Conservation (phyloP, 2,888 invertebrate species). For the Parapristionchus giblindavisi region DNA sequence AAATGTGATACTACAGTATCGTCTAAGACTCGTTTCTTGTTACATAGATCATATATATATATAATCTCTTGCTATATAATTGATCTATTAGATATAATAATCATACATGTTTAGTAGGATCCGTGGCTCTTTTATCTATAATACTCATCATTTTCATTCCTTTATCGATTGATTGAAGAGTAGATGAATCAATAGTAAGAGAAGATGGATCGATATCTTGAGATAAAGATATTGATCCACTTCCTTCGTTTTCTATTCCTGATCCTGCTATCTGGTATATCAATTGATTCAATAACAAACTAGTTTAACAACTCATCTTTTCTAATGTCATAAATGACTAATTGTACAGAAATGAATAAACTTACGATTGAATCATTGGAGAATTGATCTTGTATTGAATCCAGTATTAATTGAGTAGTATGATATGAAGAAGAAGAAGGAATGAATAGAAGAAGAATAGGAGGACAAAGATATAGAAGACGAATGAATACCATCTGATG, state of each 20-base stretch:
- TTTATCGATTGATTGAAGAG: background rate
- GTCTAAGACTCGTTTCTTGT: background rate
- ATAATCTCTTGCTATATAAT: no score
- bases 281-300: no score
- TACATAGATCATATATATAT: background rate
- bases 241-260: constrained; percentile 11
- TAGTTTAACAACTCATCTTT: no score
- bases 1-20: background rate
- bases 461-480: constrained; percentile 6
- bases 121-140: constrained; percentile 10
- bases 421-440: background rate
- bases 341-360: background rate
- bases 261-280: constrained; percentile 24
- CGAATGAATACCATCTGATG: constrained; percentile 22
- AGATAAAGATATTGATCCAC: constrained; percentile 3
- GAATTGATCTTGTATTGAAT: background rate
- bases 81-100: background rate
- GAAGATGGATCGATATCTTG: constrained; percentile 2
- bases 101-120: constrained; percentile 7
- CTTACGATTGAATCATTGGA: constrained; percentile 7
- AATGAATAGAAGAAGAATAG: constrained; percentile 1
- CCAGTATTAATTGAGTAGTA: constrained; percentile 6
- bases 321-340: no score
- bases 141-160: no score
- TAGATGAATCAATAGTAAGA: constrained; percentile 2